Evolutionary conservation across 2,797 vertebrate species (phyloP), one percentile per base, ranked within the genome.

Genomic region (Cheirogaleus major): DNA sequence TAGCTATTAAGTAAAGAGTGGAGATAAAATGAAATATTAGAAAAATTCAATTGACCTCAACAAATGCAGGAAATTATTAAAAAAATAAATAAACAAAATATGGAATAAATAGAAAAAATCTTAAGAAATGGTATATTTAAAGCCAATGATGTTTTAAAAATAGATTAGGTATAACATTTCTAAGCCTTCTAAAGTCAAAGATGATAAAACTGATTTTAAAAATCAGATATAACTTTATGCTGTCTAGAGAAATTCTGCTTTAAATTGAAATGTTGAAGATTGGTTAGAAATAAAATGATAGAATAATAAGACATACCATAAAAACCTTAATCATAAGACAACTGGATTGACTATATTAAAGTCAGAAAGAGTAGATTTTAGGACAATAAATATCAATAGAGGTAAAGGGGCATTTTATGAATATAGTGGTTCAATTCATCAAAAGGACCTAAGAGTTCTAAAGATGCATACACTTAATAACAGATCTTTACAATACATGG

Each of bases 281-380:
- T 32, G 38, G 30, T 65, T 78, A 94, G 11, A 85, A 85, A 35
- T 94, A 50, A 79, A 95, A 95, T 72, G 9, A 70, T 69, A 85
- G 32, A n/a, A n/a, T n/a, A 89, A 69, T 52, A 41, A 94, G 50
- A 85, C 17, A 90, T 79, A 43, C 1, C 23, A 41, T 79, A 41
- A n/a, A 89, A 78, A 70, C 32, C 15, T 89, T 83, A 89, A 67
- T 75, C 32, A 69, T n/a, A 83, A 67, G 23, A 78, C n/a, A 89
- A 52, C 38, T 69, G 41, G 20, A 73, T 8, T 48, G 3, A 20
- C 52, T 63, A 80, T 50, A 73, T 81, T 81, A 55, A 93, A 45
- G 17, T 50, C 76, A 73, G 30, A 69, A n/a, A 69, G 12, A 81
- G 61, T 69, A 90, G 89, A 59, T 22, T 50, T 89, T n/a, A 78